phyloP scores from a whole-genome alignment of 2,888 invertebrate species.

The Andrena trimmerana region DNA sequence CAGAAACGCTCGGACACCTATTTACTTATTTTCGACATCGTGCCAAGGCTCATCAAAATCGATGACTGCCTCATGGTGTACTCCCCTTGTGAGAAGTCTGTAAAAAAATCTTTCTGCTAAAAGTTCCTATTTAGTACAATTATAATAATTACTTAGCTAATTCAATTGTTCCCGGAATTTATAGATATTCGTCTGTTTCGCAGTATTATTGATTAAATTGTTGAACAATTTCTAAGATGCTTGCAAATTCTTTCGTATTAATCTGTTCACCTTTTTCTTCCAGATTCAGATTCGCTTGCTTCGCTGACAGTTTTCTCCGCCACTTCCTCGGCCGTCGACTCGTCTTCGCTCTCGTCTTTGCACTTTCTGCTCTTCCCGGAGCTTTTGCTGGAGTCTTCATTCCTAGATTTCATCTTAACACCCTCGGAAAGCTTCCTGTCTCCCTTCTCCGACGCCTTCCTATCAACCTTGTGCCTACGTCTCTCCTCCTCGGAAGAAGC shows the following conservation, averaged over 20 bases:
- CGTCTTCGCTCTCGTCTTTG: slow-evolving; percentile 72
- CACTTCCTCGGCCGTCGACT: slow-evolving; percentile 70
- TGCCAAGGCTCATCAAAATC: too few relatives aligned
- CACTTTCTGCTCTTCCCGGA: slow-evolving; percentile 69
- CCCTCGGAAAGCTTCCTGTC: slow-evolving; percentile 54
- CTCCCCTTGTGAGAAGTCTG: not conserved
- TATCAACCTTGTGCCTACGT: slow-evolving; percentile 51
- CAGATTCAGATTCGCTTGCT: slow-evolving; percentile 73
- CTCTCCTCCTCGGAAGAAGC: slow-evolving; percentile 64
- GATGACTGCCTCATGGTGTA: too few relatives aligned
- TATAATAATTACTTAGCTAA: slow-evolving; percentile 6
- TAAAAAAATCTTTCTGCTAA: not conserved
- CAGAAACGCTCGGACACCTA: too few relatives aligned
- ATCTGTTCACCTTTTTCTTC: slow-evolving; percentile 69
- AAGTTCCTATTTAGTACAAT: slow-evolving; percentile 9
- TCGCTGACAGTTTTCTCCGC: slow-evolving; percentile 71
- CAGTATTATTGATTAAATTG: not conserved
- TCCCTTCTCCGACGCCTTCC: slow-evolving; percentile 53
- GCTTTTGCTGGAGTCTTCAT: slow-evolving; percentile 68
- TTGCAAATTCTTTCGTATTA: too few relatives aligned
- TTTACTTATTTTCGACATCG: too few relatives aligned
- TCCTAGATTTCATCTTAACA: slow-evolving; percentile 41
- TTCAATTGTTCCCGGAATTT: not conserved
- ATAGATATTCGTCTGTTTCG: not conserved
- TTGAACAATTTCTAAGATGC: not conserved